Evolutionary conservation across 2,888 invertebrate species (phyloP), one percentile per base, ranked within the genome.

Genomic region (Tromatobia lineatoria): DNA sequence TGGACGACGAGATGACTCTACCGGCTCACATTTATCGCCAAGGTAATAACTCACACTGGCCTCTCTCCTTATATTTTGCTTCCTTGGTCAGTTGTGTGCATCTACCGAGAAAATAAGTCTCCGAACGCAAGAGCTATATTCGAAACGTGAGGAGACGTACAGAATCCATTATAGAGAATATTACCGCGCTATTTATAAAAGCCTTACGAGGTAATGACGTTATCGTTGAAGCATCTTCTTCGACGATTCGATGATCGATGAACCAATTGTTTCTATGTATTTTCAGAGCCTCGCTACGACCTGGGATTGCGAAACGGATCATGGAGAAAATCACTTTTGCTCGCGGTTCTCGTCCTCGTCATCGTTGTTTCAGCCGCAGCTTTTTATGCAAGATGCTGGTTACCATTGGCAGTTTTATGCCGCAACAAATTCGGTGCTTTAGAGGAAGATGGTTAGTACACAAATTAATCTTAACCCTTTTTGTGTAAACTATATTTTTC

Each of bases 321-420:
- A 61, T 95, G 96, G 95, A 95, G 95, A 67, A 95, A 95, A 89
- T 93, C 96, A 75, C 91, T 95, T 50, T 92, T 96, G 84, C 93
- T 95, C 85, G 94, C 94, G 50, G 94, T 95, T 11, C 94, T 94
- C 64, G 94, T 95, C 13, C 93, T 94, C 66, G 91, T 95, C 66
- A 88, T 95, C 81, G 92, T 95, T 64, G 88, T 95, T 74, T 94
- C 95, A 0, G 92, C 94, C 13, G 92, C 93, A 0, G 95, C 94
- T 66, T 94, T 96, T 86, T 95, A 96, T 91, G 94, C 95, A 3
- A 93, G 94, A 38, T 95, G 94, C 88, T 95, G 95, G 83, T 90
- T 95, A 64, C 93, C 93, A 23, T 73, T 95, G 64, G 92, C 94
- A 73, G 94, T 95, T 2, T 89, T 93, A 52, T 94, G 94, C 70